Conservation (phyloP, 1,140 invertebrate genomes). For the Contarinia nasturtii region DNA sequence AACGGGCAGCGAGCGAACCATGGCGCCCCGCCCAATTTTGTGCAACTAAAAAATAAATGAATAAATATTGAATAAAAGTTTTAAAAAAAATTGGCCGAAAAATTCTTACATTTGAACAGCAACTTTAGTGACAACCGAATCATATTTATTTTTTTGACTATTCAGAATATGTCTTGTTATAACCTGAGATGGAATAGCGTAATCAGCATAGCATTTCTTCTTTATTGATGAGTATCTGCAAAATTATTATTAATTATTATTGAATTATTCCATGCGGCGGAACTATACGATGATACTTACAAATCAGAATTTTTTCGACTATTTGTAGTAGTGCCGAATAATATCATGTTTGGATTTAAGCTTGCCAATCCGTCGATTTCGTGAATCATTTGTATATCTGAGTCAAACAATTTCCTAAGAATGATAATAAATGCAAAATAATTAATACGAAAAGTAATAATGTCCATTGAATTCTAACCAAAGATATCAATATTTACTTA, state of each 20-base stretch:
- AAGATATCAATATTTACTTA: no score
- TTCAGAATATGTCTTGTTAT: constrained; percentile 15
- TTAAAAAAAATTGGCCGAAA: no score
- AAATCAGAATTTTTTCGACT: neutral
- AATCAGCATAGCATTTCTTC: constrained; percentile 62
- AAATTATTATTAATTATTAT: no score
- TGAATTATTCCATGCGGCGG: no score
- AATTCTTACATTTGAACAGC: constrained; percentile 52
- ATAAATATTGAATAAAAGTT: no score
- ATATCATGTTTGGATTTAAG: no score
- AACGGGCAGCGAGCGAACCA: constrained; percentile 61
- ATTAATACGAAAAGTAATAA: no score
- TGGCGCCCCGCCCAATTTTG: constrained; percentile 74
- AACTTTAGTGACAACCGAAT: constrained; percentile 75
- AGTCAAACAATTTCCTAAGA: no score
- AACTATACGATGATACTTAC: neutral
- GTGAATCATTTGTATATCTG: no score
- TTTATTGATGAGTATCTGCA: constrained; percentile 42
- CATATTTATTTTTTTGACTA: constrained; percentile 10
- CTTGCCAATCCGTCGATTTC: constrained; percentile 29
- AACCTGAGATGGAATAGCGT: constrained; percentile 55
- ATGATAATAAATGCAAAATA: no score
- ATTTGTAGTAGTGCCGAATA: no score
- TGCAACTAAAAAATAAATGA: constrained; percentile 23
- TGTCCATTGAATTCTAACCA: no score